Evolutionary conservation across 2,888 invertebrate genomes (phyloP), one percentile per base, ranked within the genome.

Genomic region (Drosophila silvestris): DNA sequence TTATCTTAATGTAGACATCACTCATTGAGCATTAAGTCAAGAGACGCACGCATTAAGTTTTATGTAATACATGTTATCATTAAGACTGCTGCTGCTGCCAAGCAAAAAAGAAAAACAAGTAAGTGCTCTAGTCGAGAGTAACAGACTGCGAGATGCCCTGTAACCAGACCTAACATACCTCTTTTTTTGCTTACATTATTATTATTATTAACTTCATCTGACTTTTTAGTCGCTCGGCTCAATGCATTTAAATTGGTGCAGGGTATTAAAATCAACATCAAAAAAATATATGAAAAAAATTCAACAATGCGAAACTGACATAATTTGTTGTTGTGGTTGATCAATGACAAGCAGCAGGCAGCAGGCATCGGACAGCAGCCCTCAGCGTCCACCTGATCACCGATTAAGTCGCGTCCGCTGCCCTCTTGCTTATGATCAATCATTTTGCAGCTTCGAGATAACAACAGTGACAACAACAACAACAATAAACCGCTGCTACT

Each of bases 1-100:
- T 83, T 80, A 89, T 85, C 79, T 80, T 80, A 83, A 89, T 89
- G 80, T 81, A 89, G 87, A 82, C 88, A 85, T 87, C 85, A 82
- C 71, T 79, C 77, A 77, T 69, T 75, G 73, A 63, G 58, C 76
- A 64, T 33, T 59, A 26, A 47, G 59, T 6, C 56, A 51, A 67
- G 70, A 41, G 66, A 47, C 60, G 73, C 74, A 74, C 63, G 77
- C 78, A 82, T 86, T 78, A 68, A 78, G 65, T 67, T 81, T 89
- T 86, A 89, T 86, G 82, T 83, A 89, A 89, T 81, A 74, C 77
- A 74, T 67, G 81, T 82, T 85, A 85, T 79, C 78, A 80, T 78
- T 82, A 72, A 68, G 68, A 32, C 64, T 39, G 51, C 53, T 22
- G 61, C 56, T 16, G 30, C 19, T 12, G 51, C 51, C 6, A 52